phyloP scores from a whole-genome alignment of 1,140 invertebrate species.

The Orius laevigatus region DNA sequence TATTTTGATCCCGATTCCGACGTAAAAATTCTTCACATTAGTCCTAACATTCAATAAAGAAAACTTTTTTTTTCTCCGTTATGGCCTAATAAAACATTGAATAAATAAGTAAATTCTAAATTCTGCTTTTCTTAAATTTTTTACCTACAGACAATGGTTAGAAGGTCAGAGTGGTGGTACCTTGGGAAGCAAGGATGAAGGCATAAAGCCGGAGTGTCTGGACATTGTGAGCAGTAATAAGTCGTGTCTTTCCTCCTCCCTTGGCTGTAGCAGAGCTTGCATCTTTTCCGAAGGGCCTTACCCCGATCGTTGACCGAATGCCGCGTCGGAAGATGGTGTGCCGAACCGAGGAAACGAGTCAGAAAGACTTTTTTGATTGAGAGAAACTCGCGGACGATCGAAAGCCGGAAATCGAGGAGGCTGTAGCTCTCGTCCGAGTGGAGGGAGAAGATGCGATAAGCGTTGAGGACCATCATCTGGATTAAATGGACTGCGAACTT shows the following conservation, averaged over 20 bases:
- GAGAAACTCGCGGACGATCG: constrained; percentile 4
- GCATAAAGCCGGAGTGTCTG: constrained; percentile 7
- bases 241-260: constrained; percentile 8
- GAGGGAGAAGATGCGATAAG: constrained; percentile 4
- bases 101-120: neutral
- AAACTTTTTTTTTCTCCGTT: too few relatives aligned
- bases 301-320: constrained; percentile 6
- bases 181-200: constrained; percentile 6
- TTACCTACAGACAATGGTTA: neutral
- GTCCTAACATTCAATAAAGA: too few relatives aligned
- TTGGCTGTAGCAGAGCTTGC: constrained; percentile 9
- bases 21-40: too few relatives aligned
- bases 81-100: too few relatives aligned
- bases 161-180: constrained; percentile 7
- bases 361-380: constrained; percentile 4
- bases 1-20: too few relatives aligned
- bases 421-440: neutral
- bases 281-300: constrained; percentile 3
- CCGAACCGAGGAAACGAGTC: neutral
- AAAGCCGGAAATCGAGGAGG: constrained; percentile 6
- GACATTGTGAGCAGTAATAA: constrained; percentile 7
- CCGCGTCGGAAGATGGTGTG: neutral
- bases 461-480: constrained; percentile 7
- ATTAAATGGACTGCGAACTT: constrained; percentile 7
- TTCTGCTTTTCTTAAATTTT: neutral